Percentiles rank a stretch among this genome's conserved stretches.
Evolutionary conservation across 1,140 invertebrate genomes (phyloP).

Genomic region (Wasmannia auropunctata): DNA sequence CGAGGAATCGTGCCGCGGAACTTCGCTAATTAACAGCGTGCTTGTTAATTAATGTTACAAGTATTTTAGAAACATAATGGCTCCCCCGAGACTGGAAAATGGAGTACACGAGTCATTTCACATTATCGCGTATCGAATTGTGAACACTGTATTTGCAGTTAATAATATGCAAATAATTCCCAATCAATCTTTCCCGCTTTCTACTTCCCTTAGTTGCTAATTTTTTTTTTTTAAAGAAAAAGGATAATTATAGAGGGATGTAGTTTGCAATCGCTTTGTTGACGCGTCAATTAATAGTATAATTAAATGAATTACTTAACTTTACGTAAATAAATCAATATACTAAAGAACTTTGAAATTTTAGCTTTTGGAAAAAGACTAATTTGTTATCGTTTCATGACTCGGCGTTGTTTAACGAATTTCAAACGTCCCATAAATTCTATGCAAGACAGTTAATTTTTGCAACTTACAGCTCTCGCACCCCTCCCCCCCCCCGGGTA

Average conservation of each 20-base stretch:
- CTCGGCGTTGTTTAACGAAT: conserved; percentile 35
- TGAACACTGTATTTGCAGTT: background rate
- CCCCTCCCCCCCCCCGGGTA: too few species aligned
- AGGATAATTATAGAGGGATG: background rate
- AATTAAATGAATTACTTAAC: background rate
- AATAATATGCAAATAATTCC: background rate
- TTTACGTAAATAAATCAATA: background rate
- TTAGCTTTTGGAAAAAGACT: background rate
- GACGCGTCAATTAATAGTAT: background rate
- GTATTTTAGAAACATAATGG: conserved; percentile 42
- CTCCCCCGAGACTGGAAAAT: conserved; percentile 1
- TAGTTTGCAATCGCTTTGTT: background rate
- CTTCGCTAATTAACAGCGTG: conserved; percentile 72
- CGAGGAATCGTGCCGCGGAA: conserved; percentile 50
- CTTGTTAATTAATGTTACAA: conserved; percentile 73
- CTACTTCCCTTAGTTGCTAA: background rate
- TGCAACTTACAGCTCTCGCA: conserved; percentile 51
- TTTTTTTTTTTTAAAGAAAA: background rate
- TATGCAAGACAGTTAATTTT: conserved; percentile 57
- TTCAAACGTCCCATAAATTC: conserved; percentile 46
- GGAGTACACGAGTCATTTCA: conserved; percentile 39
- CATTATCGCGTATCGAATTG: background rate
- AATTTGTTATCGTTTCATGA: background rate
- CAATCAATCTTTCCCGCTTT: background rate
- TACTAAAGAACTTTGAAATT: background rate